Percentiles rank a stretch among this genome's conserved stretches.
phyloP scores from a whole-genome alignment of 1,140 invertebrate genomes.

The Trypoxylus dichotomus region DNA sequence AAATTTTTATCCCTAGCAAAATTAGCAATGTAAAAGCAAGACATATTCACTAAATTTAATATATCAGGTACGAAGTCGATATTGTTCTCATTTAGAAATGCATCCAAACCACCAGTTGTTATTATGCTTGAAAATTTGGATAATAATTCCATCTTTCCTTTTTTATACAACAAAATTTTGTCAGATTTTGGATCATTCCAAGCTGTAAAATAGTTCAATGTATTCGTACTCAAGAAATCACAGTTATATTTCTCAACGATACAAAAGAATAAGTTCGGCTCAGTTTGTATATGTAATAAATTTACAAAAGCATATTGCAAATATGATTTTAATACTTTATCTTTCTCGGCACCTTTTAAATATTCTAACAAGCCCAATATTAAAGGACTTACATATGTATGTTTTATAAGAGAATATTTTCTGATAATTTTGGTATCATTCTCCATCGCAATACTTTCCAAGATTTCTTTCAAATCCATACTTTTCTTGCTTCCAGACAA shows the following conservation, averaged over 20 bases:
- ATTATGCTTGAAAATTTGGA: constrained; percentile 19
- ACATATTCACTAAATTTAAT: constrained; percentile 41
- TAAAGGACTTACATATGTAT: constrained; percentile 39
- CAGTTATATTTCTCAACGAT: constrained; percentile 28
- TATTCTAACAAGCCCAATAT: constrained; percentile 40
- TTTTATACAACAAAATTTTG: not conserved
- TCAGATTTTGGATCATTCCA: constrained; percentile 31
- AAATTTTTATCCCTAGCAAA: constrained; percentile 23
- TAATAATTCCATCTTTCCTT: constrained; percentile 35
- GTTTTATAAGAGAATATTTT: constrained; percentile 26
- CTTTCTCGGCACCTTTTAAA: constrained; percentile 30
- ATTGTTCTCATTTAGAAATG: not conserved
- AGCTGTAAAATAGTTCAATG: constrained; percentile 32
- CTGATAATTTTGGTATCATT: not conserved
- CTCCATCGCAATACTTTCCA: constrained; percentile 34
- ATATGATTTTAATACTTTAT: constrained; percentile 42
- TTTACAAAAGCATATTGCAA: constrained; percentile 43
- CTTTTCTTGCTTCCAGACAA: not conserved
- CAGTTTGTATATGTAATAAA: constrained; percentile 46
- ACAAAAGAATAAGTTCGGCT: constrained; percentile 6
- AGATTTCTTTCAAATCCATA: constrained; percentile 28
- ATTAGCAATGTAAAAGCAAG: constrained; percentile 42
- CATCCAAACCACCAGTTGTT: not conserved
- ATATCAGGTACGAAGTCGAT: not conserved
- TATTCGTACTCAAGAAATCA: constrained; percentile 28